Evolutionary conservation across 2,888 invertebrate species (phyloP).

Genomic region (Dione juno): DNA sequence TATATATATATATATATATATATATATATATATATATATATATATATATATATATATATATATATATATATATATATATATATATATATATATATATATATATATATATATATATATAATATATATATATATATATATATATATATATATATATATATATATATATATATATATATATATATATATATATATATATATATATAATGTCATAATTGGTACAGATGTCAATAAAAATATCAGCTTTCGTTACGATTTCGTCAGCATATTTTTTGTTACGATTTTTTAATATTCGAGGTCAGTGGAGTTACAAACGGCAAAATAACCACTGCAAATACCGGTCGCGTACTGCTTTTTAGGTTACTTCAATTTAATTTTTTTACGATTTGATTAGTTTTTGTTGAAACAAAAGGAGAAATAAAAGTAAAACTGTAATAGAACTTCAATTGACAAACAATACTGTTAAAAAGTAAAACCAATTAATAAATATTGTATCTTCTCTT

Average conservation of each 20-base stretch:
- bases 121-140: too few species aligned
- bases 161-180: too few species aligned
- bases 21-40: too few species aligned
- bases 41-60: too few species aligned
- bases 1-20: too few species aligned
- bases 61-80: too few species aligned
- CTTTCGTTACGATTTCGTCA: neutral
- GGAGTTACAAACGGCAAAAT: slow-evolving; percentile 27
- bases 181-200: too few species aligned
- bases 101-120: too few species aligned
- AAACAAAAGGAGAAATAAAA: slow-evolving; percentile 19
- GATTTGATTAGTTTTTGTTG: slow-evolving; percentile 25
- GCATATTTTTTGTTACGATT: slow-evolving; percentile 13
- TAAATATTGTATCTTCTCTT: neutral
- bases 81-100: too few species aligned
- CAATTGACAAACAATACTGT: slow-evolving; percentile 17
- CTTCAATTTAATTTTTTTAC: slow-evolving; percentile 22
- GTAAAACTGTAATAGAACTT: slow-evolving; percentile 11
- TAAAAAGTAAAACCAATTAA: neutral
- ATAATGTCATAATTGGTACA: too few species aligned
- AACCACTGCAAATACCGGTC: slow-evolving; percentile 32
- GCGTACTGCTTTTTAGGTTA: slow-evolving; percentile 30
- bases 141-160: too few species aligned
- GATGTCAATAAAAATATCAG: neutral
- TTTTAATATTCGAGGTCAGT: slow-evolving; percentile 22